Percentiles rank a stretch among this genome's conserved stretches.
Evolutionary conservation across 2,797 vertebrate species (phyloP).

Genomic region (Chromis chromis): DNA sequence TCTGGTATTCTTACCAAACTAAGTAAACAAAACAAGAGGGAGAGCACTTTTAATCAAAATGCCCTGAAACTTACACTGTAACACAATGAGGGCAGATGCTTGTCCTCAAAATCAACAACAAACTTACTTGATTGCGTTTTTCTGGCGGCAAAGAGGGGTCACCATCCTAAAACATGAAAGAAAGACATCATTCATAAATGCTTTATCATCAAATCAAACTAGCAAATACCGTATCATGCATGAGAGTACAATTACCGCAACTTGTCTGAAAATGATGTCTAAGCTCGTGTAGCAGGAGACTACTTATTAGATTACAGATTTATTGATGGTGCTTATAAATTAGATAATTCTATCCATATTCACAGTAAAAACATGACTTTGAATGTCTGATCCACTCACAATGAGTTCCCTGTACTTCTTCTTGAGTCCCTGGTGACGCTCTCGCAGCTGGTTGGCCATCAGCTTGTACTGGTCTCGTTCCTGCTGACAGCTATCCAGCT

Average conservation of each 20-base stretch:
- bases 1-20: not conserved
- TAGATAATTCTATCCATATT: not conserved
- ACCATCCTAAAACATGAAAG: conserved; percentile 87
- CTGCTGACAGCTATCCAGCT: conserved; percentile 95
- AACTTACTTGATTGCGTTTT: conserved; percentile 95
- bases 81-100: not conserved
- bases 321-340: too few relatives aligned
- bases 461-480: conserved; percentile 97
- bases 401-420: conserved; percentile 95
- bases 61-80: not conserved
- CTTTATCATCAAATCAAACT: not conserved
- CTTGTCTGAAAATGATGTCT: not conserved
- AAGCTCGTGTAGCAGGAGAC: not conserved
- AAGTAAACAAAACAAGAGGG: not conserved
- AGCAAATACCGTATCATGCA: not conserved
- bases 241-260: not conserved
- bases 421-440: conserved; percentile 94
- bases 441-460: conserved; percentile 97
- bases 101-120: not conserved
- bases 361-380: not conserved
- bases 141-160: conserved; percentile 94
- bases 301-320: too few relatives aligned
- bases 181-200: not conserved
- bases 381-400: conserved; percentile 79
- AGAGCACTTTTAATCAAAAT: not conserved